These are phyloP conservation scores for Ptychochromis oligacanthus DNA, from an alignment of 2,113 vertebrate genomes.

Conservation along the genomic window DNA sequence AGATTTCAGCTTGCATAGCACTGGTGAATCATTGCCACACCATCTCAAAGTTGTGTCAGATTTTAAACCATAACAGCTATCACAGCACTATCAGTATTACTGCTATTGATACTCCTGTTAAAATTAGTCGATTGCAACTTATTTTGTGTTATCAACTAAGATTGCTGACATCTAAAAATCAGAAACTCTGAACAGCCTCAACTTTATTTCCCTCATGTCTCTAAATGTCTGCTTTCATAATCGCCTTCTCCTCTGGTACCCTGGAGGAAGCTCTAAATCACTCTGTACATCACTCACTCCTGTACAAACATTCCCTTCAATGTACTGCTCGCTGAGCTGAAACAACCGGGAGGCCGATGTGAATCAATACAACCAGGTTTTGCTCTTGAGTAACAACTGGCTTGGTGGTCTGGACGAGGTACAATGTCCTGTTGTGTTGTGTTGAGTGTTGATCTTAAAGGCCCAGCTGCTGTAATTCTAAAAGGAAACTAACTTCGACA, in stretches of 20 bases:
- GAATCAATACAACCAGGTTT: slow-evolving; percentile 70
- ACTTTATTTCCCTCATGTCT: slow-evolving; percentile 44
- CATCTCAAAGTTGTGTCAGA: not conserved
- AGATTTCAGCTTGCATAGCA: not conserved
- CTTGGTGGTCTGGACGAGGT: slow-evolving; percentile 44
- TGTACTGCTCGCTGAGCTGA: slow-evolving; percentile 59
- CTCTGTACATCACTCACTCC: slow-evolving; percentile 65
- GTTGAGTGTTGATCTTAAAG: slow-evolving; percentile 34
- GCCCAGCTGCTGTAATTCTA: not conserved
- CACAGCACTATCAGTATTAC: not conserved
- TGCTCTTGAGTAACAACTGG: slow-evolving; percentile 64
- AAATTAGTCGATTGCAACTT: not conserved
- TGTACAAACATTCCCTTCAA: slow-evolving; percentile 62
- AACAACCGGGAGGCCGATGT: slow-evolving; percentile 57
- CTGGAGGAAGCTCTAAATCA: slow-evolving; percentile 55
- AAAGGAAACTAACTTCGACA: not conserved
- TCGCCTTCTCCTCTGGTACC: slow-evolving; percentile 1
- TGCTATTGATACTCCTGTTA: not conserved
- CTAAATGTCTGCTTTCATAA: slow-evolving; percentile 58
- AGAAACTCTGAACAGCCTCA: slow-evolving; percentile 25
- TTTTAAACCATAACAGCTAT: not conserved
- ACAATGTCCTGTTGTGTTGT: slow-evolving; percentile 42
- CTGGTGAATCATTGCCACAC: not conserved
- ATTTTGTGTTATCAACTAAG: slow-evolving; percentile 7
- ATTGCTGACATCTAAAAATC: slow-evolving; percentile 31